Base-by-base conservation (phyloP, 2,797 vertebrate genomes). In the Enteromius viviparus region DNA sequence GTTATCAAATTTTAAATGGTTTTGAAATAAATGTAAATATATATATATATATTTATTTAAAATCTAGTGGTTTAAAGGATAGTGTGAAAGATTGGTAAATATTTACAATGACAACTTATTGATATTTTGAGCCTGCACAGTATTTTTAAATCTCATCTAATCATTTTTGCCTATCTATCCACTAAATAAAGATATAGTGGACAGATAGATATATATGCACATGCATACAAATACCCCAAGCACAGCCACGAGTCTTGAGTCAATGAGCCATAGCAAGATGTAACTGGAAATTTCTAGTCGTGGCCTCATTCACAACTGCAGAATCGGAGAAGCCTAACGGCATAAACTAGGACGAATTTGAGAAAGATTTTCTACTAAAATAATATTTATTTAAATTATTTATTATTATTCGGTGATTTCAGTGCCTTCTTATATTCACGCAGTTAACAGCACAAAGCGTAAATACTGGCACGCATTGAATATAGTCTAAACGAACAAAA, bases 251-350 rank as follows among this genome's bases (percentile, higher is more conserved):
- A 32, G 53, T 62, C 79, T 75, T 10, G 26, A 83, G 53, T 47
- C 74, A 37, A 37, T 53, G 23, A 65, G 11, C 71, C 53, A 23
- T 5, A 2, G 51, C 75, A 19, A 47, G 51, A 60, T 11, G 40
- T 45, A 26, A 69, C 74, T 78, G 53, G 75, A 83, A 83, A 83
- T 71, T 60, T 78, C 82, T 78, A 64, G 68, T 62, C 15, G 14
- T 17, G 6, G 74, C 26, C 12, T 45, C 40, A 62, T 69, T 58
- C 71, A 26, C 32, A 55, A 29, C 34, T 53, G 7, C 17, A 82
- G 8, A 21, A 34, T 5, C 62, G 2, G 49, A 37, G 8, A 64
- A n/a, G 58, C 17, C 58, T 23, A 23, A 26, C 1, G 3, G 1
- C 5, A 77, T 1, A 62, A 76, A 32, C 58, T 29, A 32, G 6